Conservation (phyloP, 1,140 invertebrate genomes). For the Pachypeltis micranthus region DNA sequence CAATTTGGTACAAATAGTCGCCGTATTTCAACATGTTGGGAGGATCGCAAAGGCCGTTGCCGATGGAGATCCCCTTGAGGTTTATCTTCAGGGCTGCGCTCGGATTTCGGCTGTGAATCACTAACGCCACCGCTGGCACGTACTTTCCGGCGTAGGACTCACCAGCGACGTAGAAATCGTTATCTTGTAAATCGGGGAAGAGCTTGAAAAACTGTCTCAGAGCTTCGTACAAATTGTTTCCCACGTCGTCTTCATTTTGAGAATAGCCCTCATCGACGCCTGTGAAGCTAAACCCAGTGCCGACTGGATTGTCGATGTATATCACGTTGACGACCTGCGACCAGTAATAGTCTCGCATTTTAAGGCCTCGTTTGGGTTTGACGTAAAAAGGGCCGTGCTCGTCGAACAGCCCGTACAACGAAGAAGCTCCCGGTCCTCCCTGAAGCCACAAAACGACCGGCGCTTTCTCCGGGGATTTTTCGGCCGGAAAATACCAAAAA, state of each 20-base stretch:
- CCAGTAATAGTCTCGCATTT: conserved; percentile 59
- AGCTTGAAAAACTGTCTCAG: conserved; percentile 59
- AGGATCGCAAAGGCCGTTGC: conserved; percentile 74
- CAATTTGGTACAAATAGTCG: conserved; percentile 68
- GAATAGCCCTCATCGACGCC: conserved; percentile 48
- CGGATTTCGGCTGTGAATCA: conserved; percentile 57
- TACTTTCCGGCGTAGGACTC: conserved; percentile 75
- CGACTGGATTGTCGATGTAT: conserved; percentile 81
- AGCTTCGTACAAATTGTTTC: conserved; percentile 49
- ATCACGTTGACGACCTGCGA: conserved; percentile 58
- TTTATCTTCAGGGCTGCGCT: conserved; percentile 48
- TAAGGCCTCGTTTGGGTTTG: conserved; percentile 42
- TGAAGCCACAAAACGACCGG: conserved; percentile 73
- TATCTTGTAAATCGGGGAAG: conserved; percentile 33
- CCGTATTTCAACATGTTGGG: conserved; percentile 65
- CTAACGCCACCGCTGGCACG: conserved; percentile 57
- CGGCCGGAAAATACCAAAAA: conserved; percentile 65
- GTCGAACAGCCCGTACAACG: conserved; percentile 65
- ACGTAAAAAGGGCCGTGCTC: conserved; percentile 43
- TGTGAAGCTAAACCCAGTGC: conserved; percentile 66
- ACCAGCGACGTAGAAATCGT: conserved; percentile 60
- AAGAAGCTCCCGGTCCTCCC: conserved; percentile 68
- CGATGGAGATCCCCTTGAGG: conserved; percentile 60
- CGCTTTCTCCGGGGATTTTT: conserved; percentile 30
- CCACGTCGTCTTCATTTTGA: conserved; percentile 51